These are phyloP conservation scores for Pangasianodon gigas DNA, from an alignment of 2,113 vertebrate genomes.

Conservation along the genomic window DNA sequence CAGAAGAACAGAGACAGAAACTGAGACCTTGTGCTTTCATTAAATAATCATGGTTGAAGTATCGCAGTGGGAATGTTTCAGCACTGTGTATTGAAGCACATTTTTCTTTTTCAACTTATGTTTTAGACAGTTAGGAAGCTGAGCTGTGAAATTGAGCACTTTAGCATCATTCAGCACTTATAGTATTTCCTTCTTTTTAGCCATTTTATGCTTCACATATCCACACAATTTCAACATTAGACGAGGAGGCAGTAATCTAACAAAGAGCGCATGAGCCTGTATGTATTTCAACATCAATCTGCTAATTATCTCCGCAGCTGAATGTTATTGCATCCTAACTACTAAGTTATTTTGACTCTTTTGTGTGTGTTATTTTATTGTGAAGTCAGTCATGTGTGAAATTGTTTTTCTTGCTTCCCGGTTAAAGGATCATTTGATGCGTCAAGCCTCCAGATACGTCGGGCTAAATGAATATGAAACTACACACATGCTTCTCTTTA, in stretches of 20 bases:
- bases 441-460: constrained; percentile 54
- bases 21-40: constrained; percentile 67
- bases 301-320: constrained; percentile 61
- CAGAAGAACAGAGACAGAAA: constrained; percentile 64
- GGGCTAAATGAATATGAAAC: constrained; percentile 61
- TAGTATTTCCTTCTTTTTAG: not conserved
- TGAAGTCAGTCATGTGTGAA: constrained; percentile 65
- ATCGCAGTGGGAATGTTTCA: constrained; percentile 53
- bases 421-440: constrained; percentile 63
- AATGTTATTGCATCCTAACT: constrained; percentile 53
- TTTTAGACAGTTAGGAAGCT: not conserved
- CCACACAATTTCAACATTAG: constrained; percentile 22
- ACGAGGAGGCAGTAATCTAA: constrained; percentile 42
- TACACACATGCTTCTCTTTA: constrained; percentile 54
- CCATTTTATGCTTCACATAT: not conserved
- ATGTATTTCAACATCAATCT: constrained; percentile 58
- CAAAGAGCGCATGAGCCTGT: constrained; percentile 57
- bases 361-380: constrained; percentile 56
- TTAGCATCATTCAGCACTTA: not conserved
- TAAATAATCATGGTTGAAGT: constrained; percentile 73
- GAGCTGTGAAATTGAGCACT: not conserved
- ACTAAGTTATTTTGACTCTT: constrained; percentile 9
- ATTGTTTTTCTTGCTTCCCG: constrained; percentile 68
- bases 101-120: not conserved
- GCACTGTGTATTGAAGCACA: not conserved